These are phyloP conservation scores for Dallia pectoralis DNA, from an alignment of 2,797 vertebrate species.

Conservation along the genomic window DNA sequence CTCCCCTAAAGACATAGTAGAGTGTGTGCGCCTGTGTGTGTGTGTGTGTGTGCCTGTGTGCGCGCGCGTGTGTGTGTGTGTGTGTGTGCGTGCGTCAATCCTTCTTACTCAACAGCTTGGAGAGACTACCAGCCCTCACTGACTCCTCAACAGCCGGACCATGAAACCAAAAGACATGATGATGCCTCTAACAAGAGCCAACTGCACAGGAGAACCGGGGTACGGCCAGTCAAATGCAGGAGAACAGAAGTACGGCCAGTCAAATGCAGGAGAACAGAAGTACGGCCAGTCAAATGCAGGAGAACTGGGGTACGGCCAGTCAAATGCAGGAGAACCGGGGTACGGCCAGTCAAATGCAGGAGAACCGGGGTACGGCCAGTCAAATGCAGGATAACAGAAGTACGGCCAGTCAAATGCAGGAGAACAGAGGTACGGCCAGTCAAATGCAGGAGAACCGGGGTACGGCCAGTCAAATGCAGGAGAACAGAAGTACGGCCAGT, in stretches of 20 bases:
- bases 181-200: neutral
- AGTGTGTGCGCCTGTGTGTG: neutral
- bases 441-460: neutral
- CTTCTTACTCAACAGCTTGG: slow-evolving; percentile 44
- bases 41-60: neutral
- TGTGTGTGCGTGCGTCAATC: neutral
- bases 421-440: neutral
- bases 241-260: neutral
- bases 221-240: neutral
- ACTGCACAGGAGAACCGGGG: no score
- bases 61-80: neutral
- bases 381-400: neutral
- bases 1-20: slow-evolving; percentile 27
- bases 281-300: neutral
- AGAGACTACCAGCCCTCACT: slow-evolving; percentile 34
- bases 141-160: slow-evolving; percentile 17
- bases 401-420: neutral
- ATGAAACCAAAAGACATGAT: neutral
- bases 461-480: neutral
- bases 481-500: no score
- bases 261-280: neutral
- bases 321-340: neutral
- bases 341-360: neutral
- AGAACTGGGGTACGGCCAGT: neutral
- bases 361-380: neutral